phyloP scores from a whole-genome alignment of 2,113 vertebrate genomes.

The Aleadryas rufinucha region DNA sequence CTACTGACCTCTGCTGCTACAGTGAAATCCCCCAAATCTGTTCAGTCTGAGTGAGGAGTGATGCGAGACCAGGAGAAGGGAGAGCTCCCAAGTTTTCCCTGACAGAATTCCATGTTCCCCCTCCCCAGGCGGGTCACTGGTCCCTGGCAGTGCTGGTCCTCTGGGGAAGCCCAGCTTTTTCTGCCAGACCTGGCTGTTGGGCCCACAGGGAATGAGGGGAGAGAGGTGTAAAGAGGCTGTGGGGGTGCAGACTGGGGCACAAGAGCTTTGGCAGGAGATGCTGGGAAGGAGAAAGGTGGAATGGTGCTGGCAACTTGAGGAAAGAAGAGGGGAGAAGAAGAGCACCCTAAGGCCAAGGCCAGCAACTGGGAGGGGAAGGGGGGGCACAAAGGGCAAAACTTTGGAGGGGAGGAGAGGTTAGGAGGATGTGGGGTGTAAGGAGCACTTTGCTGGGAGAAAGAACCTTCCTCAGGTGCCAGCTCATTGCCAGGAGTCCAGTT shows the following conservation, averaged over 20 bases:
- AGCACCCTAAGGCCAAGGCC: background rate
- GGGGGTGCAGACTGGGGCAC: accelerated
- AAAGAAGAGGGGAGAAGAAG: background rate
- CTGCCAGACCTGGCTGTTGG: background rate
- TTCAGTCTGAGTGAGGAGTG: background rate
- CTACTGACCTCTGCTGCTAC: slow-evolving; percentile 19
- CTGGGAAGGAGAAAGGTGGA: background rate
- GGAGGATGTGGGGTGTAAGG: background rate
- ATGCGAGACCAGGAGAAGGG: accelerated
- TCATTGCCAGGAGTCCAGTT: background rate
- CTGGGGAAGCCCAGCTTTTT: background rate
- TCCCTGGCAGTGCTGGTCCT: background rate
- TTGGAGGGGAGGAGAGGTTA: background rate
- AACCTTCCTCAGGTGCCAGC: background rate
- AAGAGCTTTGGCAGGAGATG: background rate
- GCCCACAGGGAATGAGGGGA: background rate
- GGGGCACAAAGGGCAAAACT: background rate
- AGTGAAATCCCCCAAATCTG: background rate
- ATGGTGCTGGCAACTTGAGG: background rate
- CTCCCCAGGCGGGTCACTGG: background rate
- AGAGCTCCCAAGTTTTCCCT: background rate
- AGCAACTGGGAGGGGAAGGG: background rate
- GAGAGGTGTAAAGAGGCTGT: background rate
- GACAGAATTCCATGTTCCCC: background rate
- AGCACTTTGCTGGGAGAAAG: background rate